phyloP scores from a whole-genome alignment of 2,113 vertebrate genomes.

The Chinchilla lanigera region DNA sequence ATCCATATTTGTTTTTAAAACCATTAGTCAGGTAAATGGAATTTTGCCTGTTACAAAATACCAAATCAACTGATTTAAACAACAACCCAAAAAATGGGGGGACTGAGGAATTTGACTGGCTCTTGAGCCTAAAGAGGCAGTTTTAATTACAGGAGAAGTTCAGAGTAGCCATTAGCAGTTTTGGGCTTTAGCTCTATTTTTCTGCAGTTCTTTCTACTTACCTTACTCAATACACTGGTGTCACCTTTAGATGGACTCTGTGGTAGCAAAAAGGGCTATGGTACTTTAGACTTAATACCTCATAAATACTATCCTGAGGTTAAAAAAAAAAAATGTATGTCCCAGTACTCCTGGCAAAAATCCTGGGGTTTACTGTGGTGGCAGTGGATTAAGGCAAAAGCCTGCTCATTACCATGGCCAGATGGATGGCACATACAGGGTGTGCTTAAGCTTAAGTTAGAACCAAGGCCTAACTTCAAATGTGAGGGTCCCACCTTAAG shows the following conservation, averaged over 20 bases:
- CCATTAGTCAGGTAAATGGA: conserved; percentile 41
- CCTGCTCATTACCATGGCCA: too few relatives aligned
- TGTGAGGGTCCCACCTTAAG: not conserved
- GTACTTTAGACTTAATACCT: not conserved
- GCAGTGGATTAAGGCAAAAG: not conserved
- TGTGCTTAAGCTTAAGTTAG: not conserved
- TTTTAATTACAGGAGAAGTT: not conserved
- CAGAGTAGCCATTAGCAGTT: not conserved
- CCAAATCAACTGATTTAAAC: not conserved
- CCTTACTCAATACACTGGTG: not conserved
- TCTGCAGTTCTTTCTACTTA: not conserved
- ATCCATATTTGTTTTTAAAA: conserved; percentile 46
- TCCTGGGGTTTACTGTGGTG: not conserved
- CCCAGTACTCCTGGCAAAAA: not conserved
- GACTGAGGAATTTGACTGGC: not conserved
- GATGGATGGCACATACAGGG: not conserved
- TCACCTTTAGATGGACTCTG: not conserved
- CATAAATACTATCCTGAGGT: not conserved
- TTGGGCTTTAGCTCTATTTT: not conserved
- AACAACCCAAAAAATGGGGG: not conserved
- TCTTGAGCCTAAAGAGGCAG: not conserved
- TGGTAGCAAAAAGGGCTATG: not conserved
- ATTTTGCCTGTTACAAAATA: not conserved
- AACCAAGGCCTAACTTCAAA: not conserved
- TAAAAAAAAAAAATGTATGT: not conserved